Percentiles rank a stretch among this genome's conserved stretches.
Conservation (phyloP, 2,113 vertebrate genomes). For the Cromileptes altivelis region DNA sequence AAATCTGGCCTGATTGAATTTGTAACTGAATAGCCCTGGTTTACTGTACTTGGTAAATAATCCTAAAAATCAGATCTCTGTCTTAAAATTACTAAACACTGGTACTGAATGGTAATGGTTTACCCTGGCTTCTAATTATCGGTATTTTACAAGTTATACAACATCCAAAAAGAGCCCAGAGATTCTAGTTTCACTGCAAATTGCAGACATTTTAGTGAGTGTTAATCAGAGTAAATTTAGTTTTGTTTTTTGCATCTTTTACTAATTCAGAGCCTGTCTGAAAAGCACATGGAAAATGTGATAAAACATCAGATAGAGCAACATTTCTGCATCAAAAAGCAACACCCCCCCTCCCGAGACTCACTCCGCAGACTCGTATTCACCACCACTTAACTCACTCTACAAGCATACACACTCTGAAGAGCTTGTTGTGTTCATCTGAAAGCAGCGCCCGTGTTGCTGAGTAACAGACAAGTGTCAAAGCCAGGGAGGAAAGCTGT, state of each 20-base stretch:
- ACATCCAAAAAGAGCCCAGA: not conserved
- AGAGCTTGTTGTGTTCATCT: slow-evolving; percentile 44
- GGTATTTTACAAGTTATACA: not conserved
- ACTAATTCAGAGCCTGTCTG: not conserved
- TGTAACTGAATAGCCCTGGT: no score
- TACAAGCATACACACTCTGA: slow-evolving; percentile 28
- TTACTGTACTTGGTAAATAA: not conserved
- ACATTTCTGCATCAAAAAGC: slow-evolving; percentile 13
- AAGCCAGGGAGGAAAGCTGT: slow-evolving; percentile 56
- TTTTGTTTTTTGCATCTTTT: not conserved
- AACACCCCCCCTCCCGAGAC: not conserved
- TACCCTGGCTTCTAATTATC: not conserved
- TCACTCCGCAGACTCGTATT: slow-evolving; percentile 8
- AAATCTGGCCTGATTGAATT: no score
- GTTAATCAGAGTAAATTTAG: not conserved
- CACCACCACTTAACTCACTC: slow-evolving; percentile 37
- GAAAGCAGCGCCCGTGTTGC: slow-evolving; percentile 55
- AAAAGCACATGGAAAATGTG: slow-evolving; percentile 13
- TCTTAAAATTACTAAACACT: not conserved
- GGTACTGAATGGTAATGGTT: not conserved
- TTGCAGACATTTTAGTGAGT: not conserved
- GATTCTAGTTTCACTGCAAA: not conserved
- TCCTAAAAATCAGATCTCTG: not conserved
- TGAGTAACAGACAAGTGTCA: slow-evolving; percentile 67
- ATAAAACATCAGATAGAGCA: slow-evolving; percentile 4